These are phyloP conservation scores for Clarias batrachus DNA, from an alignment of 2,113 vertebrate genomes.

Conservation along the genomic window DNA sequence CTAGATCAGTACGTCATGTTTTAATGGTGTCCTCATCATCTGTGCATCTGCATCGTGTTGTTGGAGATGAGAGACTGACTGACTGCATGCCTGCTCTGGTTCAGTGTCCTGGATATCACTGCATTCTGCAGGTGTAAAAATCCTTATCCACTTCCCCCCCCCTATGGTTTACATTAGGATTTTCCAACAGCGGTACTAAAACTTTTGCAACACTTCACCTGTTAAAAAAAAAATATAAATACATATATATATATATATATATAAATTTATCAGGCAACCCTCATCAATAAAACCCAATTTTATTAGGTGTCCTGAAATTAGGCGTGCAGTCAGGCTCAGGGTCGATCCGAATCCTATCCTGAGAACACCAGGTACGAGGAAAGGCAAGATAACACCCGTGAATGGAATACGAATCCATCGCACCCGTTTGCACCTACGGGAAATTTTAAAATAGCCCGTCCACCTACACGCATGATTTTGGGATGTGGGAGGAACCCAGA, in stretches of 20 bases:
- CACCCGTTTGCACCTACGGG: not conserved
- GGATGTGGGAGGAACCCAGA: slow-evolving; percentile 16
- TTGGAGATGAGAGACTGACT: not conserved
- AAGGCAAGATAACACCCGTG: not conserved
- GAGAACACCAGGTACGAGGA: not conserved
- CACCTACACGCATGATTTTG: slow-evolving; percentile 2
- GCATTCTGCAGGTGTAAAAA: slow-evolving; percentile 46
- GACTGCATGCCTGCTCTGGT: slow-evolving; percentile 36
- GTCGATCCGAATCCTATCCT: not conserved
- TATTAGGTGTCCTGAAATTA: not conserved
- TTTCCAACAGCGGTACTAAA: not conserved
- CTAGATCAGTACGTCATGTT: slow-evolving; percentile 7
- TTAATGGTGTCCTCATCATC: slow-evolving; percentile 19
- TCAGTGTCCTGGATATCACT: slow-evolving; percentile 35
- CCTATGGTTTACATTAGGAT: not conserved
- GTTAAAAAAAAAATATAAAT: not conserved
- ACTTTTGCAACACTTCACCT: not conserved
- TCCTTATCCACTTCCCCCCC: not conserved
- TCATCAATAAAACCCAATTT: no score
- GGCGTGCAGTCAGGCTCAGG: not conserved
- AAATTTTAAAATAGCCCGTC: slow-evolving; percentile 23
- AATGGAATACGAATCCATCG: not conserved
- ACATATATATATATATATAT: no score
- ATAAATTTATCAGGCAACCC: not conserved
- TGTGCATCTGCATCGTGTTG: slow-evolving; percentile 39